A percentile compares a stretch with the other conserved stretches of the same genome.
These are phyloP conservation scores for Athripsodes cinereus DNA, from an alignment of 2,888 invertebrate genomes.

Conservation along the genomic window DNA sequence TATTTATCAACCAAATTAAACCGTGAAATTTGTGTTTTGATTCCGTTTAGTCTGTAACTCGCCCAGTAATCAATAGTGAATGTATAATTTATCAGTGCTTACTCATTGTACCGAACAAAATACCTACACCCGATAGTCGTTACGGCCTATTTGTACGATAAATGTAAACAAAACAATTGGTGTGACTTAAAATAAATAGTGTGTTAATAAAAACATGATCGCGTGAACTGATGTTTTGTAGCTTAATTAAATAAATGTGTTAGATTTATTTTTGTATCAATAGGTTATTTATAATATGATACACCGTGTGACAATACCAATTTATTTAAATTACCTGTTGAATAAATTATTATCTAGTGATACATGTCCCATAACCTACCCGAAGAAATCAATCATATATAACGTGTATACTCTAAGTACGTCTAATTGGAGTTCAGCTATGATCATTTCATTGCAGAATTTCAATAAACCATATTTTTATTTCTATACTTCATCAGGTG, in stretches of 20 bases:
- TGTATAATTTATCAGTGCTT: not conserved
- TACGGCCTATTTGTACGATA: too few species aligned
- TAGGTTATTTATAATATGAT: conserved; percentile 21
- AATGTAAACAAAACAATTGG: not conserved
- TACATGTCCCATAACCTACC: too few species aligned
- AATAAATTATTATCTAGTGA: not conserved
- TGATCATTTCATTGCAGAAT: too few species aligned
- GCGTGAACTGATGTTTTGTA: too few species aligned
- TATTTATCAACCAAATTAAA: not conserved
- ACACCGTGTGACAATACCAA: conserved; percentile 7
- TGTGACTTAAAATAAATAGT: not conserved
- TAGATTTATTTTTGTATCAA: conserved; percentile 27
- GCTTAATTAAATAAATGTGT: conserved; percentile 22
- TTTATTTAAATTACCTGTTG: not conserved
- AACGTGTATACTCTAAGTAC: too few species aligned
- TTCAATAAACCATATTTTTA: too few species aligned
- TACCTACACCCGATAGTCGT: too few species aligned
- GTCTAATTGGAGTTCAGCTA: too few species aligned
- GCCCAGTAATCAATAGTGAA: too few species aligned
- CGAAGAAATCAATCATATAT: too few species aligned
- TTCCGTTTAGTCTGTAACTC: not conserved
- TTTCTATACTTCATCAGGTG: too few species aligned
- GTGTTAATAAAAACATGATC: not conserved
- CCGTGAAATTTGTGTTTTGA: conserved; percentile 3
- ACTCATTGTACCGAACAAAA: too few species aligned